phyloP scores from a whole-genome alignment of 2,113 vertebrate species.

The Cebus imitator region DNA sequence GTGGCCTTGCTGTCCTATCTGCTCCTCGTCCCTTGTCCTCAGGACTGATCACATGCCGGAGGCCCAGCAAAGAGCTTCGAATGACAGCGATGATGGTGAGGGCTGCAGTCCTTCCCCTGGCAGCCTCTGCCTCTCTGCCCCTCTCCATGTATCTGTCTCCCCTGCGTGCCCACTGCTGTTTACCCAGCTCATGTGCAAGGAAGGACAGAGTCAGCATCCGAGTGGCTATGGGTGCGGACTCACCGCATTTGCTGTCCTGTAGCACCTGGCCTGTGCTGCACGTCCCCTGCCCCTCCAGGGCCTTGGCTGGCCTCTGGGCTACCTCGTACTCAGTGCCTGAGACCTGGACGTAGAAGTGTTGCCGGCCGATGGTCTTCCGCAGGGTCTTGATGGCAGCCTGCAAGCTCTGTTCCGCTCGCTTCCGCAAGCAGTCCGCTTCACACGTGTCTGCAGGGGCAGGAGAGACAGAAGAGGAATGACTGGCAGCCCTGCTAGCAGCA shows the following conservation, averaged over 20 bases:
- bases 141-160: accelerated
- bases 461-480: not conserved
- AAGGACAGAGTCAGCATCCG: not conserved
- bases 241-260: conserved; percentile 92
- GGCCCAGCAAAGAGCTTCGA: not conserved
- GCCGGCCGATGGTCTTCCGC: conserved; percentile 95
- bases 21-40: not conserved
- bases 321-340: conserved; percentile 95
- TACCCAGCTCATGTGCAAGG: accelerated
- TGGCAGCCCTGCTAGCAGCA: accelerated
- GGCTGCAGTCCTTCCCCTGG: accelerated
- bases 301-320: conserved; percentile 90
- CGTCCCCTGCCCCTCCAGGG: conserved; percentile 83
- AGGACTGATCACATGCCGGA: not conserved
- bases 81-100: accelerated
- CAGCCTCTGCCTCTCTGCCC: accelerated
- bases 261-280: conserved; percentile 92
- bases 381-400: conserved; percentile 94
- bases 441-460: conserved; percentile 87
- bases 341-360: conserved; percentile 96
- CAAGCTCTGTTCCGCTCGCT: conserved; percentile 92
- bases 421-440: conserved; percentile 91
- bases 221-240: conserved; percentile 54
- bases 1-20: not conserved
- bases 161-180: accelerated